Percentiles rank a stretch among this genome's conserved stretches.
phyloP scores from a whole-genome alignment of 2,888 invertebrate genomes.

The Corbicula japonica region DNA sequence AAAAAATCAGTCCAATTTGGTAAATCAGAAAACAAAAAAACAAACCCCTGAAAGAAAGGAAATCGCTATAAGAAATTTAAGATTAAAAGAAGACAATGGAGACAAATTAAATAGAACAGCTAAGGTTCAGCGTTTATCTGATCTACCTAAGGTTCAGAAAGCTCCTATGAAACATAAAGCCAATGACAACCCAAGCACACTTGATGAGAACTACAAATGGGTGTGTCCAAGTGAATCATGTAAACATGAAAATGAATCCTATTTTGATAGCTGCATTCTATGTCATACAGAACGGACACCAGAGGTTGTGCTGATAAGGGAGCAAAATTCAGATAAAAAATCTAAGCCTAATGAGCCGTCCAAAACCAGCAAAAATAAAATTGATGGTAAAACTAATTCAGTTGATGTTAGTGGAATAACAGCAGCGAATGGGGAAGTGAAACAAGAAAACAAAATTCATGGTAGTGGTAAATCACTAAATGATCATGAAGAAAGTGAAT shows the following conservation, averaged over 20 bases:
- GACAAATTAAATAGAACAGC: constrained; percentile 26
- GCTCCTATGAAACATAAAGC: constrained; percentile 35
- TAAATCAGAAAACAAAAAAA: too few species aligned
- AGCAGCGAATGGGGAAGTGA: not conserved
- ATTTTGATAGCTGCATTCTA: constrained; percentile 55
- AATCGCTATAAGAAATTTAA: too few species aligned
- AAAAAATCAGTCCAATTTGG: not conserved
- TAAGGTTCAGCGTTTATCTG: constrained; percentile 25
- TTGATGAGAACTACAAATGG: constrained; percentile 89
- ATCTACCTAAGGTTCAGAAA: constrained; percentile 44
- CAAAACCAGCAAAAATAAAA: constrained; percentile 10
- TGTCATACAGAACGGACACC: constrained; percentile 50
- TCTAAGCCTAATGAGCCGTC: constrained; percentile 26
- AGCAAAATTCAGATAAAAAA: constrained; percentile 30
- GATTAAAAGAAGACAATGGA: not conserved
- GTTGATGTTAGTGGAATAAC: constrained; percentile 4
- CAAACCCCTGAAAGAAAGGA: too few species aligned
- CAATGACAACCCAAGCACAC: constrained; percentile 12
- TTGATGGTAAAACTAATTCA: constrained; percentile 10
- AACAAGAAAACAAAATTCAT: not conserved
- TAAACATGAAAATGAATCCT: constrained; percentile 87
- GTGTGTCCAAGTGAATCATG: constrained; percentile 92
- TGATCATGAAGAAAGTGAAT: constrained; percentile 71
- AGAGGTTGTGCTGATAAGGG: constrained; percentile 31
- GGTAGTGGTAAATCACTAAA: not conserved